phyloP scores from a whole-genome alignment of 2,113 vertebrate species.

The Eurypyga helias region DNA sequence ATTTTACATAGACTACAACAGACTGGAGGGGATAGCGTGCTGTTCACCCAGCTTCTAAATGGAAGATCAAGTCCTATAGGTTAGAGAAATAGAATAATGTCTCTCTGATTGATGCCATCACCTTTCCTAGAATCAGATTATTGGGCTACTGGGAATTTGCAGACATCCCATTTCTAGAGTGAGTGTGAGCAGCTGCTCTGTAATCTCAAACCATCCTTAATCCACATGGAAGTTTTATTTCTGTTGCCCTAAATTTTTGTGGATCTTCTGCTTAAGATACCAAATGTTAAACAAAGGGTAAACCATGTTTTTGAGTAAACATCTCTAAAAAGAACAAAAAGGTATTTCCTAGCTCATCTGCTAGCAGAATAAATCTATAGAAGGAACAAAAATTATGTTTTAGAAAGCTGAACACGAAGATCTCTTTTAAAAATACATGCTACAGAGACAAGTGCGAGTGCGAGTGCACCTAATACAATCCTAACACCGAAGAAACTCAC shows the following conservation, averaged over 20 bases:
- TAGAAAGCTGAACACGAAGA: background rate
- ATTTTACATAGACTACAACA: background rate
- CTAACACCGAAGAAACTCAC: background rate
- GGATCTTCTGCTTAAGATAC: background rate
- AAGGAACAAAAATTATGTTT: background rate
- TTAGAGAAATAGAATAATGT: background rate
- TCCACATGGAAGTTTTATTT: background rate
- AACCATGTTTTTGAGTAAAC: background rate
- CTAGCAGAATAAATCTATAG: background rate
- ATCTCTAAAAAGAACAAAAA: background rate
- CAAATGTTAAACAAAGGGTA: background rate
- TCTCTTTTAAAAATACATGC: background rate
- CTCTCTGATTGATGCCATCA: background rate
- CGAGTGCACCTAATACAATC: background rate
- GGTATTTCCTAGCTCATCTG: background rate
- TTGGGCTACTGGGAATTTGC: background rate
- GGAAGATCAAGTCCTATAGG: background rate
- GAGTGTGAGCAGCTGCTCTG: background rate
- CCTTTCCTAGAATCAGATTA: background rate
- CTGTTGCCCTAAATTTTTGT: background rate
- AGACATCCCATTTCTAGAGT: background rate
- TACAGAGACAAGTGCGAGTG: background rate
- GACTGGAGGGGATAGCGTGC: background rate
- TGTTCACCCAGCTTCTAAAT: background rate
- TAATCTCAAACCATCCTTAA: background rate